These are phyloP conservation scores for Blennius ocellaris DNA, from an alignment of 2,113 vertebrate genomes.

Conservation along the genomic window DNA sequence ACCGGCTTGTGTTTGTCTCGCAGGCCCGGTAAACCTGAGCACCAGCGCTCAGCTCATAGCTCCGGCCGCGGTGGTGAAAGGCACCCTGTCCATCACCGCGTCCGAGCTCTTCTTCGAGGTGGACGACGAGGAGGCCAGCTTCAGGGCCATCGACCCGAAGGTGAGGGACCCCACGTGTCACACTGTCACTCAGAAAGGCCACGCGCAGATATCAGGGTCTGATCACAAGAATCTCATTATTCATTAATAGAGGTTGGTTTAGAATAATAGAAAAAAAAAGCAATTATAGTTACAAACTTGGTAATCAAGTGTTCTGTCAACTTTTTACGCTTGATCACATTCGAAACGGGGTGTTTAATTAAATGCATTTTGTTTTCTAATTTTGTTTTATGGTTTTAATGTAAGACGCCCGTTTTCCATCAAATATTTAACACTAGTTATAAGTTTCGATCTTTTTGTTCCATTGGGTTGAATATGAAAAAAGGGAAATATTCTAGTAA, in stretches of 20 bases:
- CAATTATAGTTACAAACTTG: no score
- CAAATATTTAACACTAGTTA: not conserved
- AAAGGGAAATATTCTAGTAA: no score
- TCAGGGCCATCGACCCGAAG: slow-evolving; percentile 97
- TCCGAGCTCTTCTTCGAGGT: slow-evolving; percentile 98
- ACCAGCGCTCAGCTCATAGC: slow-evolving; percentile 93
- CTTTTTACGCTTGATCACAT: no score
- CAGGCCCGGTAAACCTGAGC: slow-evolving; percentile 94
- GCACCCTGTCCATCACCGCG: slow-evolving; percentile 94
- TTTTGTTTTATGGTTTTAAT: not conserved
- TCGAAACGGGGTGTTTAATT: not conserved
- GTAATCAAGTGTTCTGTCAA: no score
- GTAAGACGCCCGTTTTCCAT: not conserved
- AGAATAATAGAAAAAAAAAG: not conserved
- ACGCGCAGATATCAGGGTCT: not conserved
- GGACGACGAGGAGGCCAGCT: slow-evolving; percentile 95
- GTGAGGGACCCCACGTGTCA: slow-evolving; percentile 82
- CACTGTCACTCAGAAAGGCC: slow-evolving; percentile 15
- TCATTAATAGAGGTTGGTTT: not conserved
- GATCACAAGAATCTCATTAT: not conserved
- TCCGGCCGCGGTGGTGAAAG: slow-evolving; percentile 90
- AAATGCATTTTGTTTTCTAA: not conserved
- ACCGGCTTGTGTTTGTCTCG: slow-evolving; percentile 43
- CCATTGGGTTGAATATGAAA: not conserved
- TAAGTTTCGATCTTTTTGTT: not conserved